Evolutionary conservation across 2,113 vertebrate genomes (phyloP).

Genomic region (Psilopsiagon aurifrons): DNA sequence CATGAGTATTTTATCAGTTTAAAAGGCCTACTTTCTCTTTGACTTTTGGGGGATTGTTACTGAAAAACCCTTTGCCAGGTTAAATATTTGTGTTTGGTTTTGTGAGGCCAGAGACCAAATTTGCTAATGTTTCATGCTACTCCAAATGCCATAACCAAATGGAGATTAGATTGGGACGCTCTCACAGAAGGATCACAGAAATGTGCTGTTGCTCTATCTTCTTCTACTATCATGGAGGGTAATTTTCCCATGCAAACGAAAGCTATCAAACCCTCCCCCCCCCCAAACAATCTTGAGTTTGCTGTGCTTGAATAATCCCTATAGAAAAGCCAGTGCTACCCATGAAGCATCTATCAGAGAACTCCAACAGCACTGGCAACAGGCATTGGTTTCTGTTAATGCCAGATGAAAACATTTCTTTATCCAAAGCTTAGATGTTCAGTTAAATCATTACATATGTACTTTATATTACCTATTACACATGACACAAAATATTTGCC

Average conservation of each 20-base stretch:
- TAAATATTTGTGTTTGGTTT: slow-evolving; percentile 58
- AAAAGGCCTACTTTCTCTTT: neutral
- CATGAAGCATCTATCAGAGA: neutral
- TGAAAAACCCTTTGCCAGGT: slow-evolving; percentile 29
- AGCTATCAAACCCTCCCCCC: neutral
- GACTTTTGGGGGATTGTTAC: neutral
- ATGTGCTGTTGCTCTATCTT: neutral
- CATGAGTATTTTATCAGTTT: neutral
- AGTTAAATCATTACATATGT: slow-evolving; percentile 59
- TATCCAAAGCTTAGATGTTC: slow-evolving; percentile 50
- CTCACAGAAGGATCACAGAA: neutral
- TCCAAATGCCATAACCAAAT: slow-evolving; percentile 2
- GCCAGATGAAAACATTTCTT: slow-evolving; percentile 49
- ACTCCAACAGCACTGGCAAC: neutral
- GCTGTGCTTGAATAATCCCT: neutral
- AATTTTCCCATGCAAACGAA: slow-evolving; percentile 2
- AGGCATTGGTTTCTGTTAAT: neutral
- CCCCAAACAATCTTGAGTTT: neutral
- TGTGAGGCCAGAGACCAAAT: neutral
- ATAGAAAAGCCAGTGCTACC: neutral
- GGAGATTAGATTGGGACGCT: slow-evolving; percentile 48
- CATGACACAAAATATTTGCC: slow-evolving; percentile 63
- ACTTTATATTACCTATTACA: slow-evolving; percentile 70
- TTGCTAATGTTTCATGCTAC: neutral
- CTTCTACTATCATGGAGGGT: neutral